Percentiles rank a stretch among this genome's conserved stretches.
Conservation (phyloP, 2,113 vertebrate species). For the Chaetops frenatus region DNA sequence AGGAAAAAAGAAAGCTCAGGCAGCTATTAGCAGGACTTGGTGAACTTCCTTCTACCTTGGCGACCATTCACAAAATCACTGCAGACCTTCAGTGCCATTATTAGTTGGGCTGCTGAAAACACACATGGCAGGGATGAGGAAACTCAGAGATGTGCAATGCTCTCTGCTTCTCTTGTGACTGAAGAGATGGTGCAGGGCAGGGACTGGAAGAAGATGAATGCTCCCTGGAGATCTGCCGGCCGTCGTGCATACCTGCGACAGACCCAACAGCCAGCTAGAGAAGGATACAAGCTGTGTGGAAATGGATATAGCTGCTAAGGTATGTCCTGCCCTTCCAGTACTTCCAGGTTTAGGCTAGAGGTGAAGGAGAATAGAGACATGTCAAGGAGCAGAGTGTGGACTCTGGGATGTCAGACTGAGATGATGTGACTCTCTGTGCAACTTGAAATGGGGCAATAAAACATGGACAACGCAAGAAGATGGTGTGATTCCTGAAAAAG, state of each 20-base stretch:
- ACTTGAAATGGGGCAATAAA: neutral
- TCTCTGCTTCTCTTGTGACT: neutral
- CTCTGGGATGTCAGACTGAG: neutral
- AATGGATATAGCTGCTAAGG: neutral
- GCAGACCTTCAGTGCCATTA: neutral
- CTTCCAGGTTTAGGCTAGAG: neutral
- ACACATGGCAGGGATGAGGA: fast-evolving
- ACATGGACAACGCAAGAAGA: neutral
- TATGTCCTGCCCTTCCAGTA: neutral
- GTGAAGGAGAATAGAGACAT: neutral
- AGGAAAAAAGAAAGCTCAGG: neutral
- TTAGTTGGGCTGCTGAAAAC: neutral
- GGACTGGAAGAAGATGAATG: neutral
- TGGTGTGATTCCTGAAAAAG: neutral
- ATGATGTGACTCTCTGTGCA: neutral
- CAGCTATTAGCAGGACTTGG: neutral
- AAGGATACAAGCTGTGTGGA: neutral
- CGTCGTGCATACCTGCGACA: fast-evolving
- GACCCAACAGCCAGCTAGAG: neutral
- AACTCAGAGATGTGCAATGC: neutral
- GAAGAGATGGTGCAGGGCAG: neutral
- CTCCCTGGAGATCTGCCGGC: neutral
- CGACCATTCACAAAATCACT: neutral
- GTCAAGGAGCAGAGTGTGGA: neutral
- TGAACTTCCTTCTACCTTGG: neutral